phyloP scores from a whole-genome alignment of 23 tunicate genomes.

The Halocynthia aurantium region DNA sequence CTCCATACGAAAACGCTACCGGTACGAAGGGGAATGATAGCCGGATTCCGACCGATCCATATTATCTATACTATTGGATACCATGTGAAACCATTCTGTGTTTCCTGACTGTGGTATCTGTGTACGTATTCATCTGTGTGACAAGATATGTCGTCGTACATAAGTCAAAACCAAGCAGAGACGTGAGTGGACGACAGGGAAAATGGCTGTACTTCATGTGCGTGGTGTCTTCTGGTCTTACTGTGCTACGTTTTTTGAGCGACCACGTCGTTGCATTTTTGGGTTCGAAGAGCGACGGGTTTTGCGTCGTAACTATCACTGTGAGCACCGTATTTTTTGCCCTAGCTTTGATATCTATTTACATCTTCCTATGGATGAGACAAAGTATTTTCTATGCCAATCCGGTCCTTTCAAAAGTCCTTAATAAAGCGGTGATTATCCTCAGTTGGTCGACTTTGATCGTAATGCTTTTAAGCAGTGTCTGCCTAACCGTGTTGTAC shows the following conservation, averaged over 20 bases:
- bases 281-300: constrained; percentile 39
- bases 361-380: constrained; percentile 86
- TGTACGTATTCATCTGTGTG: constrained; percentile 64
- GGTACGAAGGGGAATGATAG: no score
- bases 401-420: constrained; percentile 78
- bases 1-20: no score
- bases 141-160: constrained; percentile 46
- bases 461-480: constrained; percentile 58
- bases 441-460: constrained; percentile 63
- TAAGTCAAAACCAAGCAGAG: constrained; percentile 66
- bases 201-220: constrained; percentile 51
- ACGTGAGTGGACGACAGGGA: constrained; percentile 70
- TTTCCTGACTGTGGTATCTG: constrained; percentile 32
- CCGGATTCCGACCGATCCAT: no score
- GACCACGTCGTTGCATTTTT: constrained; percentile 71
- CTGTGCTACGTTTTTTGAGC: constrained; percentile 48
- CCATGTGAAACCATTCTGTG: constrained; percentile 33
- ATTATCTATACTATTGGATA: constrained; percentile 41
- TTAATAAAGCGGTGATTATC: constrained; percentile 66
- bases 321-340: constrained; percentile 83
- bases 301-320: constrained; percentile 45
- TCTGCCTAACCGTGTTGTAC: constrained; percentile 55
- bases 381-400: constrained; percentile 88
- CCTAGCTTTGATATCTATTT: constrained; percentile 63
- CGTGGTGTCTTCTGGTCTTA: constrained; percentile 50